These are phyloP conservation scores for Monoplex corrugatus DNA, from an alignment of 2,888 invertebrate genomes.

Conservation along the genomic window DNA sequence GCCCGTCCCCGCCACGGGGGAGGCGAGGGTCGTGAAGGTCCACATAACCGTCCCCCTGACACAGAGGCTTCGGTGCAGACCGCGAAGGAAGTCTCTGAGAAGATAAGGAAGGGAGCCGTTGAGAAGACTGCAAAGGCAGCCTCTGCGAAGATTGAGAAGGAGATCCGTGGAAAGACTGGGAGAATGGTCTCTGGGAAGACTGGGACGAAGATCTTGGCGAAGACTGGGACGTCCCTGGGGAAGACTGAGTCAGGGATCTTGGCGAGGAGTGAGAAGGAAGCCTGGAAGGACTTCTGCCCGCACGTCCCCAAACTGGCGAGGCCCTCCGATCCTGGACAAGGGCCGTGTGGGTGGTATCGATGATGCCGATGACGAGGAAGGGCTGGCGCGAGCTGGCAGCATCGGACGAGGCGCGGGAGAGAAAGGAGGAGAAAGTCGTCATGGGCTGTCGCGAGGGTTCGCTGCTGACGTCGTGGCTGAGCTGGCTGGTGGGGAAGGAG, in stretches of 20 bases:
- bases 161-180: not conserved
- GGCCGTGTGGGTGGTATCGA: not conserved
- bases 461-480: constrained; percentile 12
- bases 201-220: not conserved
- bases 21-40: not conserved
- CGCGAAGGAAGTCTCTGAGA: not conserved
- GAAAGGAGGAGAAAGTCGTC: constrained; percentile 43
- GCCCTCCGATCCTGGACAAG: not conserved
- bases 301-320: too few relatives aligned
- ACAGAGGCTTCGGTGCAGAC: not conserved
- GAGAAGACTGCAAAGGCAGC: too few relatives aligned
- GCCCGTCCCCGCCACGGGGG: not conserved
- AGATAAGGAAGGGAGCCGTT: too few relatives aligned
- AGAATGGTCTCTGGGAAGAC: too few relatives aligned
- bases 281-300: not conserved
- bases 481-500: constrained; percentile 36
- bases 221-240: not conserved
- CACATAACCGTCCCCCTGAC: not conserved
- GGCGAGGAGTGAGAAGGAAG: not conserved
- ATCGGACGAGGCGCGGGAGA: constrained; percentile 18
- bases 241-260: not conserved
- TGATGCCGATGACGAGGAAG: constrained; percentile 31
- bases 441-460: constrained; percentile 30
- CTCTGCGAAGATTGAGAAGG: not conserved
- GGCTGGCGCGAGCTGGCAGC: not conserved